Conservation (phyloP, 2,113 vertebrate genomes). For the Syngnathoides biaculeatus region DNA sequence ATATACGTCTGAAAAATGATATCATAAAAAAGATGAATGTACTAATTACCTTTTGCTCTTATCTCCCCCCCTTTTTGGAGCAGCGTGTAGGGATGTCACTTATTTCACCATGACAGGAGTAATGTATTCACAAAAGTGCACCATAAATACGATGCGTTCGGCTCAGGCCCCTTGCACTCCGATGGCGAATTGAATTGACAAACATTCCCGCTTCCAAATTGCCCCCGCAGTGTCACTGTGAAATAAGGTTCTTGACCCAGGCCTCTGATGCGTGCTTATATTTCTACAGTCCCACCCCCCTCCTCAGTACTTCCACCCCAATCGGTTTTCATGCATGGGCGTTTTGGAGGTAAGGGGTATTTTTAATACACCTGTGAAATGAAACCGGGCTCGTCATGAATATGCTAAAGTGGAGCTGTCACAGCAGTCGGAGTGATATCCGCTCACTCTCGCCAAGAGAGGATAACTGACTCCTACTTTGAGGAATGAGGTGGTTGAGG, state of each 20-base stretch:
- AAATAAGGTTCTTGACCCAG: slow-evolving; percentile 99
- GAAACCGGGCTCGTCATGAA: slow-evolving; percentile 88
- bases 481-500: slow-evolving; percentile 37
- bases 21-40: slow-evolving; percentile 99
- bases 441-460: slow-evolving; percentile 66
- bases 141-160: slow-evolving; percentile 98
- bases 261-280: slow-evolving; percentile 97
- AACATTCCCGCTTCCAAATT: slow-evolving; percentile 98
- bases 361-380: slow-evolving; percentile 96
- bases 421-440: slow-evolving; percentile 86
- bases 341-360: slow-evolving; percentile 84
- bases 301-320: slow-evolving; percentile 84
- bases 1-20: slow-evolving; percentile 99
- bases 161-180: slow-evolving; percentile 89
- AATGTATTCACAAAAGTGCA: slow-evolving; percentile 99
- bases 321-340: slow-evolving; percentile 94
- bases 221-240: slow-evolving; percentile 91
- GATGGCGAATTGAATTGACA: slow-evolving; percentile 97
- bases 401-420: slow-evolving; percentile 94
- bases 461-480: slow-evolving; percentile 58
- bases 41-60: slow-evolving; percentile 99
- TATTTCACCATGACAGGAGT: slow-evolving; percentile 99
- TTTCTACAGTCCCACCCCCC: slow-evolving; percentile 87
- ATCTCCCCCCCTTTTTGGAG: slow-evolving; percentile 84
- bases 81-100: slow-evolving; percentile 96